phyloP scores from a whole-genome alignment of 2,888 invertebrate species.

The Nyleta sp. region DNA sequence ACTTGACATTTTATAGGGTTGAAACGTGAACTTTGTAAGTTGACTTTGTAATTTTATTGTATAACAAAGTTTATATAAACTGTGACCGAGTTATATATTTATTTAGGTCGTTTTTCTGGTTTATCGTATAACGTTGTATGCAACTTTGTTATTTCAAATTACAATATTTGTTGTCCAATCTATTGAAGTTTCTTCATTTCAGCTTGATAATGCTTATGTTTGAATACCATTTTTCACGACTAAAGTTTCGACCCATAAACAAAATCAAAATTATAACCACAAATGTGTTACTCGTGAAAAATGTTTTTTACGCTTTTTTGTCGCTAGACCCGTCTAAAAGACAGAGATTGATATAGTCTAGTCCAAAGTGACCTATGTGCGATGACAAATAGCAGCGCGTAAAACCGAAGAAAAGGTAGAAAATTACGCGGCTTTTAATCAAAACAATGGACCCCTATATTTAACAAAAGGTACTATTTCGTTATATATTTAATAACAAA shows the following conservation, averaged over 20 bases:
- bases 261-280: not conserved
- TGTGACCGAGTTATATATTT: no score
- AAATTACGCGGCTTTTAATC: conserved; percentile 1
- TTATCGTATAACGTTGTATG: no score
- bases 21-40: no score
- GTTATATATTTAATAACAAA: not conserved
- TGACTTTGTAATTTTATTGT: not conserved
- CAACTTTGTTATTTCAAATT: no score
- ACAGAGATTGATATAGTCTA: conserved; percentile 16
- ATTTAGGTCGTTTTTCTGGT: no score
- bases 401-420: not conserved
- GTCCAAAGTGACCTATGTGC: not conserved
- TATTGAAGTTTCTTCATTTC: no score
- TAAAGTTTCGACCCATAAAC: no score
- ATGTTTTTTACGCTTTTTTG: not conserved
- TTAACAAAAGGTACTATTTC: not conserved
- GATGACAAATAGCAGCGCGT: conserved; percentile 11
- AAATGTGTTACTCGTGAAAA: not conserved
- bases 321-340: conserved; percentile 1
- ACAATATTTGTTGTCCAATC: no score
- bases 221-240: no score
- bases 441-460: not conserved
- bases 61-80: no score
- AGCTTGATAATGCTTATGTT: no score
- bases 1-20: no score